Evolutionary conservation across 2,888 invertebrate genomes (phyloP).

Genomic region (Ischnus inquisitorius): DNA sequence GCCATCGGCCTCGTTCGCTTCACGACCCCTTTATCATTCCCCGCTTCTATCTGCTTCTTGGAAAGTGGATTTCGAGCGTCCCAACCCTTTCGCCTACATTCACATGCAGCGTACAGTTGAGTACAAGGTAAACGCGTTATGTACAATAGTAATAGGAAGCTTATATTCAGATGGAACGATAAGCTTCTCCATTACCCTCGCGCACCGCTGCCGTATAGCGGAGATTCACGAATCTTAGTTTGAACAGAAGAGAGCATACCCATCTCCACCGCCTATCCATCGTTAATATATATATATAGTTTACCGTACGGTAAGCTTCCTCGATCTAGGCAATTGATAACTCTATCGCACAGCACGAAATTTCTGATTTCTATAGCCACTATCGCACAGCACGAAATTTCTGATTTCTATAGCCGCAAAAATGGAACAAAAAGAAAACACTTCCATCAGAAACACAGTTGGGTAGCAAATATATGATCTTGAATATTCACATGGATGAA

Average conservation of each 20-base stretch:
- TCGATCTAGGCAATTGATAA: slow-evolving; percentile 35
- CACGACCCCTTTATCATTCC: background rate
- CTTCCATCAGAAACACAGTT: background rate
- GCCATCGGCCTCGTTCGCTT: slow-evolving; percentile 20
- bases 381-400: slow-evolving; percentile 5
- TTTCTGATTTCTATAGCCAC: slow-evolving; percentile 28
- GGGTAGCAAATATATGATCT: background rate
- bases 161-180: slow-evolving; percentile 64
- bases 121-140: slow-evolving; percentile 58
- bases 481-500: too few relatives aligned
- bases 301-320: slow-evolving; percentile 9
- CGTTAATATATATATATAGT: background rate
- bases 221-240: slow-evolving; percentile 65
- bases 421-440: slow-evolving; percentile 31
- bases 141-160: slow-evolving; percentile 67
- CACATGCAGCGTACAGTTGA: slow-evolving; percentile 2
- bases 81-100: slow-evolving; percentile 11
- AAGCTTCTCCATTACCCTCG: slow-evolving; percentile 65
- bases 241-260: slow-evolving; percentile 54
- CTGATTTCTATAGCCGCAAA: slow-evolving; percentile 13
- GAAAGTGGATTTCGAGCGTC: slow-evolving; percentile 39
- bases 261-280: background rate
- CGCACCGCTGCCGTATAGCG: slow-evolving; percentile 12
- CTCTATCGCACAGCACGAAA: background rate
- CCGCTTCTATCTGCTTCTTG: background rate